Base-by-base conservation (phyloP, 2,797 vertebrate species). In the Silurus aristotelis region DNA sequence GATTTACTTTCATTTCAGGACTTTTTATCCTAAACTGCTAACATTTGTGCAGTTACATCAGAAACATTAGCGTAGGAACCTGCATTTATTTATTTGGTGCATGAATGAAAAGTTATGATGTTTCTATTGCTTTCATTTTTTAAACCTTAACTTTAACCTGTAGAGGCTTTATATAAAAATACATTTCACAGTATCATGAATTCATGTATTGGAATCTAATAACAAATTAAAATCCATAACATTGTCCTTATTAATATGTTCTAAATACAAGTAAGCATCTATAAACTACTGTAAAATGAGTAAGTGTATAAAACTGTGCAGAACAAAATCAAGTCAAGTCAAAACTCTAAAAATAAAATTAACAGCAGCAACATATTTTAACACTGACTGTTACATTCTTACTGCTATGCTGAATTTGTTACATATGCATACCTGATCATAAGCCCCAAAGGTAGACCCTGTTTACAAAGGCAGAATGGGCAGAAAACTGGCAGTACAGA, bases 21-120 rank as follows among this genome's bases (percentile, higher is more conserved):
- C 38, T 27, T 52, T 80, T 64, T 64, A 48, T 80, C 60, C 77
- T 80, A 80, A 80, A 77, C 17, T 58, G 25, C 52, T 31, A 58
- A 61, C 58, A 61, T 80, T 64, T 64, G 43, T 7, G 19, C 7
- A 17, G 77, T 80, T 80, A 63, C 38, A 67, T 80, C n/a, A 80
- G 61, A 66, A 25, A 48, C 61, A 80, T 66, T n/a, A 52, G 7
- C 14, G 48, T n/a, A 19, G 8, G n/a, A 80, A 52, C 22, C 4
- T 25, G 7, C 6, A 17, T 60, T 22, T 60, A 22, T 10, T 19
- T 31, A 58, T 58, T 22, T 22, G 60, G 14, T 10, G n/a, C 22
- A 25, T n/a, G 58, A 79, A 79, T 17, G 7, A 63, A 63, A n/a
- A 2, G 10, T 22, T 63, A 7, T 3, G 38, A n/a, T 43, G 22